Evolutionary conservation across 2,113 vertebrate species (phyloP).

Genomic region (Pedetes capensis): DNA sequence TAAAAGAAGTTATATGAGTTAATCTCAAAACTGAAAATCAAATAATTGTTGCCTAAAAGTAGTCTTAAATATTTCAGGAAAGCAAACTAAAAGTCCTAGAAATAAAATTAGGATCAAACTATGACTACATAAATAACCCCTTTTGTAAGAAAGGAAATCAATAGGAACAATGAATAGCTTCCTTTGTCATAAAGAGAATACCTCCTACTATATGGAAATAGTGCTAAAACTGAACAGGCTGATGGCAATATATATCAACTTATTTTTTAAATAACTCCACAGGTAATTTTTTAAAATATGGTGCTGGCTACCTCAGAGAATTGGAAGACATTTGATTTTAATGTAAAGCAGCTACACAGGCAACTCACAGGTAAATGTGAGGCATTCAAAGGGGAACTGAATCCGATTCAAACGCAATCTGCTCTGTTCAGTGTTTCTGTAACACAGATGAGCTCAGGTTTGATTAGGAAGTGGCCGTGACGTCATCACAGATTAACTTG

Average conservation of each 20-base stretch:
- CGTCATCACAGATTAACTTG: not conserved
- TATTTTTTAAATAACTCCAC: slow-evolving; percentile 36
- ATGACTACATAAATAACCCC: not conserved
- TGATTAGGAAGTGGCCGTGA: not conserved
- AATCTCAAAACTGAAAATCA: not conserved
- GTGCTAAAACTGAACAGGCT: not conserved
- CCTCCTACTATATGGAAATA: not conserved
- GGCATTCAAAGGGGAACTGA: not conserved
- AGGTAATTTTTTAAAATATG: slow-evolving; percentile 16
- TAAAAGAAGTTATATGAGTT: not conserved
- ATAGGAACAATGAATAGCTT: not conserved
- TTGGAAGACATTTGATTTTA: not conserved
- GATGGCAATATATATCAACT: not conserved
- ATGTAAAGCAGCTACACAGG: not conserved
- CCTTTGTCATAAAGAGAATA: not conserved
- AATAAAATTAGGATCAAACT: not conserved
- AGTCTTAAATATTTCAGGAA: slow-evolving; percentile 23
- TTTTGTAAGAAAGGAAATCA: slow-evolving; percentile 1
- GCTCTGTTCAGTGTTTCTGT: not conserved
- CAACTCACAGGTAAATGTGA: not conserved
- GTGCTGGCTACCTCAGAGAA: not conserved
- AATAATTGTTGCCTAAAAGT: not conserved
- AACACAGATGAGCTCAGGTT: not conserved
- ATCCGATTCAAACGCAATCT: too few relatives aligned
- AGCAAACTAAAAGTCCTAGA: slow-evolving; percentile 1